Base-by-base conservation (phyloP, 2,113 vertebrate genomes). In the Ascaphus truei region DNA sequence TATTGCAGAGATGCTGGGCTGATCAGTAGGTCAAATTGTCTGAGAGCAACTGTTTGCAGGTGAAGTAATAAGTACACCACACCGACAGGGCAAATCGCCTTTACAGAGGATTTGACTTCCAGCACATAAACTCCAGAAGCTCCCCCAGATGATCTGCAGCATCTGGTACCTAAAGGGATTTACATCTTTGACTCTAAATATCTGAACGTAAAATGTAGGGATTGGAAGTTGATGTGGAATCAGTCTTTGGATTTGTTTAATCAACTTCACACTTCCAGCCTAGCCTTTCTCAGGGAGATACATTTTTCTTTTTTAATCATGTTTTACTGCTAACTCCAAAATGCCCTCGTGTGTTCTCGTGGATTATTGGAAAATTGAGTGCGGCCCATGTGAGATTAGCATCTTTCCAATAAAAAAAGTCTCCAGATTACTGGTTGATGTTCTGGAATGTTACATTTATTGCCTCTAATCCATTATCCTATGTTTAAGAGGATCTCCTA, bases 161-260 rank as follows among this genome's bases (percentile, higher is more conserved):
- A 92, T 90, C 92, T 93, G 92, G 89, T 93, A 91, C 85, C 91
- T 93, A 94, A 95, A 92, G 89, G 89, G 88, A 93, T 86, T 93
- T 91, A 93, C 89, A 88, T 92, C 89, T 91, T 90, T 88, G 83
- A 86, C 81, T 87, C 84, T 73, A 78, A 90, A 86, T 87, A 80
- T 88, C 83, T 81, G 84, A 88, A 88, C 80, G 76, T 86, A 84
- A 89, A 91, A 90, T 87, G 81, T 83, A 80, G 79, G 81, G 80
- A 79, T 81, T 80, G 80, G 75, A 85, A 82, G 77, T 87, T 79
- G 78, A 81, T 72, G 73, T 73, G 79, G 76, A 85, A 81, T 82
- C 72, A 76, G 77, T 72, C 78, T 83, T 86, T 87, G 76, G 82
- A 83, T 86, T 87, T 85, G 79, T 85, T 85, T 84, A 78, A 85